A percentile compares a stretch with the other conserved stretches of the same genome.
Conservation (phyloP, 2,797 vertebrate genomes). For the Zalophus californianus region DNA sequence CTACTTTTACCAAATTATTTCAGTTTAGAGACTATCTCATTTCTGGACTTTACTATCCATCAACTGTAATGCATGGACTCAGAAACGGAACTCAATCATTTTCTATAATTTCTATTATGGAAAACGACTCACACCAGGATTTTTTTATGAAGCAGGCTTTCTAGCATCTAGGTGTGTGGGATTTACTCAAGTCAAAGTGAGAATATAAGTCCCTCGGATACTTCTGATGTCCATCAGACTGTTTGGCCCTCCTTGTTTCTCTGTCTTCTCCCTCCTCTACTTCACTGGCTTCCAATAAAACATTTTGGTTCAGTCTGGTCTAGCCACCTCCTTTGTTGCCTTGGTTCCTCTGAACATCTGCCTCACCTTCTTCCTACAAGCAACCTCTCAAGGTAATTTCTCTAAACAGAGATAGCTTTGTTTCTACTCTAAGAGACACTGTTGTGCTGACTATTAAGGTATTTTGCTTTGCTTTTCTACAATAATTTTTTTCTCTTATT, state of each 20-base stretch:
- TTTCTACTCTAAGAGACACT: background rate
- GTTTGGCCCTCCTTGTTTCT: background rate
- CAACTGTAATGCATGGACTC: background rate
- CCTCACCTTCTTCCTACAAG: background rate
- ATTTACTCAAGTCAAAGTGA: background rate
- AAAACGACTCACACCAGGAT: background rate
- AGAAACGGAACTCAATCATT: background rate
- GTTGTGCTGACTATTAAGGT: background rate
- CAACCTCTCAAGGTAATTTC: background rate
- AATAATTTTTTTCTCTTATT: background rate
- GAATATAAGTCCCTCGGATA: background rate
- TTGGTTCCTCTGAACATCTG: background rate
- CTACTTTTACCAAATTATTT: background rate
- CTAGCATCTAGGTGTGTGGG: background rate
- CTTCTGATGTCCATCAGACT: background rate
- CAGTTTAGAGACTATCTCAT: background rate
- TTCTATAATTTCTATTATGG: background rate
- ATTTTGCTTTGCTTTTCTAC: background rate
- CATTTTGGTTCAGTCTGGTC: background rate
- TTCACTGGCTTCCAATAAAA: background rate
- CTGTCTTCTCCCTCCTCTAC: background rate
- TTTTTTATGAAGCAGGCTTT: background rate
- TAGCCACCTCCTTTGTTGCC: background rate
- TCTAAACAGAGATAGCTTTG: background rate
- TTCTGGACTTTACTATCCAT: background rate